Base-by-base conservation (phyloP, 1,140 invertebrate species). In the Dreissena polymorpha region DNA sequence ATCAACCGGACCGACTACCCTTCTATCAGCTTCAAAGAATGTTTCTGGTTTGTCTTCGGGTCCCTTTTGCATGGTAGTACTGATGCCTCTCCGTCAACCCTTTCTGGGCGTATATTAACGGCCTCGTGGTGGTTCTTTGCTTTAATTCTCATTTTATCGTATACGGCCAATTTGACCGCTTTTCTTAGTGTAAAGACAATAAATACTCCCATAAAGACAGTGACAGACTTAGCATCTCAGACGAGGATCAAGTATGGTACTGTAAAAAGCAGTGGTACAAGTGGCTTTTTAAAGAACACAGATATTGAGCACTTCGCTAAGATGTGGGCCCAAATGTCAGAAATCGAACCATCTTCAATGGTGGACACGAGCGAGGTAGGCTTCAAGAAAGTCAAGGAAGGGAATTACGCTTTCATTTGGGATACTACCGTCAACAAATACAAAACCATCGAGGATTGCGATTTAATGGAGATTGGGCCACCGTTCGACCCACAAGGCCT, bases 301-400 rank as follows among this genome's bases (percentile, higher is more conserved):
- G 98, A 97, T 93, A 98, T 99, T 82, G 97, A 96, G 25, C 98
- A 97, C 53, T 99, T 99, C 93, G 95, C 98, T 90, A 98, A 98
- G 93, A 99, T 99, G 98, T 99, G 98, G 98, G 87, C 88, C 14
- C 89, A 90, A 50, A 92, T 92, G 90, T 89, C 89, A n/a, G n/a
- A n/a, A n/a, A n/a, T n/a, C n/a, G n/a, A n/a, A n/a, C n/a, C n/a
- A n/a, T n/a, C n/a, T n/a, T 0, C n/a, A 89, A 91, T 76, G 83
- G 92, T 23, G 89, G 91, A 89, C 87, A 18, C n/a, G n/a, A n/a
- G n/a, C n/a, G 84, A 86, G 27, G 86, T 88, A 63, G 91, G 91
- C 0, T 90, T 89, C 60, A 71, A 83, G 39, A 89, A 90, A 80
- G 92, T 92, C n/a, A n/a, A n/a, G n/a, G n/a, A n/a, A 18, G 90